Evolutionary conservation across 2,888 invertebrate species (phyloP), one percentile per base, ranked within the genome.

Genomic region (Megalurothrips usitatus): DNA sequence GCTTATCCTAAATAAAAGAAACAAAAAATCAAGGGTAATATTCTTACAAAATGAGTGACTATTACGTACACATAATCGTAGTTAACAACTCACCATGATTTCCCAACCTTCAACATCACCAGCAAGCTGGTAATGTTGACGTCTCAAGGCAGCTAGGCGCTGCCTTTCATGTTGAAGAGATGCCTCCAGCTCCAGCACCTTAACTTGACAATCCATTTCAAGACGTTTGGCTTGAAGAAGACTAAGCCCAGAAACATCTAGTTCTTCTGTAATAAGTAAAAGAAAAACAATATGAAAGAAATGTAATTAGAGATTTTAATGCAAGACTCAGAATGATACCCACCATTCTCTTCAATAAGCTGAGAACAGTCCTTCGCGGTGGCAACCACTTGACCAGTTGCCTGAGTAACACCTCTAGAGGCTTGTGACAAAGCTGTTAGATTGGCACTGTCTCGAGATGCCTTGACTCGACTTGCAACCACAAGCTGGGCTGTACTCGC

Each of bases 181-280:
- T 83, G 94, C 94, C 87, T 99, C 98, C 84, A 98, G 89, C 88
- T 98, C 97, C 84, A 99, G 89, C 82, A 98, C 95, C 85, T 95
- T 92, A 78, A 98, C 97, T 88, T 98, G 98, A 84, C 96, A 94
- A 88, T 99, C 98, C 96, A 99, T 98, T 90, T 99, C 99, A 84
- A 96, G 89, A 63, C 95, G 92, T 86, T 99, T 98, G 1, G 98
- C 96, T 87, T 97, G 97, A 87, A 98, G 98, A 83, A 98, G 90
- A 78, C 95, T 94, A 83, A 99, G 88, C 84, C 95, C 93, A 2
- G 94, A 92, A 85, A 98, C 93, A 88, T 99, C 98, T 84, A 97
- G 89, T 81, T 96, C 94, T 85, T 96, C 97, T 93, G 90, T 81
- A 82, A 83, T 80, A 82, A 82, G 28, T 81, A 26, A 79, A 81